These are phyloP conservation scores for Stenolophus ochropezus DNA, from an alignment of 2,888 invertebrate genomes.

Conservation along the genomic window DNA sequence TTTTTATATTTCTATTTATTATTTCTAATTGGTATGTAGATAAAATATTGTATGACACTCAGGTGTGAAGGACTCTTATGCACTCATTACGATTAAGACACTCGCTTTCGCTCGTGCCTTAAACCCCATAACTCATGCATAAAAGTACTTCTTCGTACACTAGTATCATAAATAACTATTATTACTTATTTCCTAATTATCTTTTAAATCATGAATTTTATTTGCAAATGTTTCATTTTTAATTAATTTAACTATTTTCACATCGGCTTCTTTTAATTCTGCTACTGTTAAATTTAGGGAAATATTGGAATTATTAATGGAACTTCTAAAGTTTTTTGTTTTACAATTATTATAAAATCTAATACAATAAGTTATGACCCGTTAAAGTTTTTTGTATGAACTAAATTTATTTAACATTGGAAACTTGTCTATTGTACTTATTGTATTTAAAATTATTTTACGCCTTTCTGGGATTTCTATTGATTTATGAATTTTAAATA, in stretches of 20 bases:
- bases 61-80: too few species aligned
- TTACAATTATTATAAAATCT: slow-evolving; percentile 39
- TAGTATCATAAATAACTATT: too few species aligned
- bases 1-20: too few species aligned
- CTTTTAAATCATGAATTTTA: slow-evolving; percentile 8
- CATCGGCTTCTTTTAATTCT: slow-evolving; percentile 8
- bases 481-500: not conserved
- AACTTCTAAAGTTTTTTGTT: not conserved
- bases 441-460: not conserved
- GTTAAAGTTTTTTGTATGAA: slow-evolving; percentile 50
- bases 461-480: not conserved
- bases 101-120: too few species aligned
- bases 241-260: too few species aligned
- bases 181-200: not conserved
- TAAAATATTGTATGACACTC: too few species aligned
- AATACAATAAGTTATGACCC: slow-evolving; percentile 50
- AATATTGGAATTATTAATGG: not conserved
- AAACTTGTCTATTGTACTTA: not conserved
- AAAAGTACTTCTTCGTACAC: too few species aligned
- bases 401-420: slow-evolving; percentile 56
- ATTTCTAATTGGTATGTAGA: too few species aligned
- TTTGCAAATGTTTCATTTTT: too few species aligned
- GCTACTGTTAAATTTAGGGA: not conserved
- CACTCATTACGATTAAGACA: too few species aligned
- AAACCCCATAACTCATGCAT: too few species aligned